Evolutionary conservation across 2,888 invertebrate species (phyloP).

Genomic region (Drosophila greeni): DNA sequence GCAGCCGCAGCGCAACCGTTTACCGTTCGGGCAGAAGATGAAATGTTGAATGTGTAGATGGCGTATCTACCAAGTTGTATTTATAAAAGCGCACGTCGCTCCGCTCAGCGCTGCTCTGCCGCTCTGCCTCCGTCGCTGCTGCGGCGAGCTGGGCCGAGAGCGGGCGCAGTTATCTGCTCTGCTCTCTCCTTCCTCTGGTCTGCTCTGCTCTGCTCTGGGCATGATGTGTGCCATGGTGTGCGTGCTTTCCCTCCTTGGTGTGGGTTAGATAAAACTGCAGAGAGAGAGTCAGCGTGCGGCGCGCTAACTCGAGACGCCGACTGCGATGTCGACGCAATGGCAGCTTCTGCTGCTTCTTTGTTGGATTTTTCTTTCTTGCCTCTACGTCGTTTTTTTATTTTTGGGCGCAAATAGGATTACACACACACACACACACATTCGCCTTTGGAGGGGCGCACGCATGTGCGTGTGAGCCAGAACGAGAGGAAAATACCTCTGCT

Average conservation of each 20-base stretch:
- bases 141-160: slow-evolving; percentile 48
- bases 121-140: slow-evolving; percentile 22
- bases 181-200: slow-evolving; percentile 32
- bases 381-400: slow-evolving; percentile 49
- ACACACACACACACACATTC: slow-evolving; percentile 6
- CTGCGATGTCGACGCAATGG: slow-evolving; percentile 31
- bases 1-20: slow-evolving; percentile 67
- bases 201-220: slow-evolving; percentile 37
- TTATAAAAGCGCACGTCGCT: slow-evolving; percentile 70
- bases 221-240: slow-evolving; percentile 36
- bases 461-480: slow-evolving; percentile 48
- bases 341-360: slow-evolving; percentile 62
- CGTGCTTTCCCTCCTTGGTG: slow-evolving; percentile 51
- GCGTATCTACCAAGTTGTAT: slow-evolving; percentile 75
- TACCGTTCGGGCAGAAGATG: slow-evolving; percentile 64
- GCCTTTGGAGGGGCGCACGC: slow-evolving; percentile 24
- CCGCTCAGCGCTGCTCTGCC: slow-evolving; percentile 8
- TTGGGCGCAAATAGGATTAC: slow-evolving; percentile 72
- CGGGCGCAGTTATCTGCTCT: slow-evolving; percentile 46
- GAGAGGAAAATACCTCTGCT: slow-evolving; percentile 39
- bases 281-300: slow-evolving; percentile 9
- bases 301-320: slow-evolving; percentile 14
- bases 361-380: slow-evolving; percentile 54
- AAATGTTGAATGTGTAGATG: slow-evolving; percentile 69
- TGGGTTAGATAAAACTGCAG: slow-evolving; percentile 66